Percentiles rank a stretch among this genome's conserved stretches.
Conservation (phyloP, 2,888 invertebrate genomes). For the Lymantria dispar region DNA sequence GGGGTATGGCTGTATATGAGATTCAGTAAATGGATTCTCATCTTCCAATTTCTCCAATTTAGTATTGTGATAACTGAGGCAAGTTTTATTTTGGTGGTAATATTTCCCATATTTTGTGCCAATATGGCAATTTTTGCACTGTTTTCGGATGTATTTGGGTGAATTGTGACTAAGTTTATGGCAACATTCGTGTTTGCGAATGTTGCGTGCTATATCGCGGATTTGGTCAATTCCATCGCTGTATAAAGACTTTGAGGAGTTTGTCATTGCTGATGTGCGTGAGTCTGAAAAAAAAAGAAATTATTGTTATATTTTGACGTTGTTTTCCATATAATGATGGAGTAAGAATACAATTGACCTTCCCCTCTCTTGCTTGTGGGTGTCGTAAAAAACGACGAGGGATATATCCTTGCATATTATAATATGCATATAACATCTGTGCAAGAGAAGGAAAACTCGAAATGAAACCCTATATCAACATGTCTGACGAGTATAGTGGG, state of each 20-base stretch:
- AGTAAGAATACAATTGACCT: no score
- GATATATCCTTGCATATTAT: no score
- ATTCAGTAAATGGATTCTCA: constrained; percentile 42
- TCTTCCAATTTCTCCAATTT: constrained; percentile 55
- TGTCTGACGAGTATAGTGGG: no score
- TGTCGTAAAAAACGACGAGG: no score
- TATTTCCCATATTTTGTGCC: constrained; percentile 72
- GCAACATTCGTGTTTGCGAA: constrained; percentile 89
- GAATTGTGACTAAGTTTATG: constrained; percentile 76
- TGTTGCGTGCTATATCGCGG: constrained; percentile 90
- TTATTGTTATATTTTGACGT: no score
- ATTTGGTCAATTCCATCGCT: constrained; percentile 85
- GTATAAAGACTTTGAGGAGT: constrained; percentile 81
- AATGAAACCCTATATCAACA: no score
- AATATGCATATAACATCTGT: no score
- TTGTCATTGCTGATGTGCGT: constrained; percentile 64
- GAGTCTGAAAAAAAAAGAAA: constrained; percentile 64
- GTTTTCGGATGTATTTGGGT: constrained; percentile 73
- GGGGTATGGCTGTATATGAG: constrained; percentile 42
- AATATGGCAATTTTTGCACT: constrained; percentile 73
- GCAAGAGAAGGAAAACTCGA: no score
- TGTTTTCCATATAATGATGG: no score
- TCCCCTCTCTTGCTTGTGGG: no score
- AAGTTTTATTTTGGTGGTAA: constrained; percentile 74
- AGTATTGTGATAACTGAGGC: constrained; percentile 57